A percentile compares a stretch with the other conserved stretches of the same genome.
phyloP scores from a whole-genome alignment of 2,113 vertebrate genomes.

The Macrotus californicus region DNA sequence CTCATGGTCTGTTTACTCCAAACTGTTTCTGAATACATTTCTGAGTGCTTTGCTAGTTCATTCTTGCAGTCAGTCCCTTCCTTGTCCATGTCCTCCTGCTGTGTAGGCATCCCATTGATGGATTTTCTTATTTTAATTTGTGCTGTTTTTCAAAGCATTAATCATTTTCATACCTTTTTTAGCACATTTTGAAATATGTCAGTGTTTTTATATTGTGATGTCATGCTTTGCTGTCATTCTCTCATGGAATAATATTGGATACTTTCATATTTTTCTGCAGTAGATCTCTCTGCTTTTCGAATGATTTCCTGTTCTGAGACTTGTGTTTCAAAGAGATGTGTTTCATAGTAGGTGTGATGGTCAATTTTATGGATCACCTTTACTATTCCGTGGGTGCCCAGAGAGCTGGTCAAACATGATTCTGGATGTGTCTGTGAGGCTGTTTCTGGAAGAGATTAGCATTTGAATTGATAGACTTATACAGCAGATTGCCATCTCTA shows the following conservation, averaged over 20 bases:
- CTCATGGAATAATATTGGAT: neutral
- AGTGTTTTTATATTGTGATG: neutral
- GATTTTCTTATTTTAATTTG: neutral
- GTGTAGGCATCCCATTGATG: neutral
- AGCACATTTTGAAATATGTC: neutral
- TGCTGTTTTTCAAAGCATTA: neutral
- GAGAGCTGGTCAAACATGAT: no score
- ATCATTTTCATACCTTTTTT: neutral
- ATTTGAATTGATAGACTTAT: no score
- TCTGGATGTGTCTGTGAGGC: no score
- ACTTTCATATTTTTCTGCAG: neutral
- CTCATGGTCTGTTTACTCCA: neutral
- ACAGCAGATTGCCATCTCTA: no score
- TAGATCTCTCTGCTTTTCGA: neutral
- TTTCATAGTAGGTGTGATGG: neutral
- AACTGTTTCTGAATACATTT: neutral
- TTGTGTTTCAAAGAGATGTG: neutral
- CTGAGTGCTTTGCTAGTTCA: neutral
- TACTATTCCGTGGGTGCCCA: no score
- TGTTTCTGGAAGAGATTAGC: no score
- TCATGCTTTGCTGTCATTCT: neutral
- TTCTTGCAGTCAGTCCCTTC: neutral
- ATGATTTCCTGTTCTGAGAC: neutral
- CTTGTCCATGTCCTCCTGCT: neutral
- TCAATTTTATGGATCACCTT: neutral